Conservation (phyloP, 2,888 invertebrate species). For the Agonopterix subpropinquella region DNA sequence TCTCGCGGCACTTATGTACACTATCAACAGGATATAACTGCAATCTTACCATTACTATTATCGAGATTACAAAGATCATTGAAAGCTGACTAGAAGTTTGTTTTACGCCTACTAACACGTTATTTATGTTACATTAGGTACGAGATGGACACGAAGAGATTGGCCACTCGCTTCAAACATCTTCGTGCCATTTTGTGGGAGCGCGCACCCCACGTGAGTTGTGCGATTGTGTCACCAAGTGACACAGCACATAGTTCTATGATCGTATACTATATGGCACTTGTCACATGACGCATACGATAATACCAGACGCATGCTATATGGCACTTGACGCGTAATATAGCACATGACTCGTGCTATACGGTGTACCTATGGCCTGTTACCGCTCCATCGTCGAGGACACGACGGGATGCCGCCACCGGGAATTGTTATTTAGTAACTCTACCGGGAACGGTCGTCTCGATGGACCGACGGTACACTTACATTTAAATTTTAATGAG, state of each 20-base stretch:
- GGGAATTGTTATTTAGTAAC: no score
- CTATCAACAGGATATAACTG: slow-evolving; percentile 58
- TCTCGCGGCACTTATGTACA: slow-evolving; percentile 34
- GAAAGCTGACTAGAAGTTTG: slow-evolving; percentile 72
- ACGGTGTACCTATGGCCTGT: no score
- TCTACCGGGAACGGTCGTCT: slow-evolving; percentile 22
- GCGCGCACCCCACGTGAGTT: slow-evolving; percentile 18
- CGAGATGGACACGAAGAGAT: slow-evolving; percentile 8
- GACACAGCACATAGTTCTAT: no score
- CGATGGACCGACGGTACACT: slow-evolving; percentile 45
- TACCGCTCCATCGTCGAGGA: neutral
- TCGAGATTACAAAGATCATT: slow-evolving; percentile 66
- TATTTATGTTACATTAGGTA: slow-evolving; percentile 20
- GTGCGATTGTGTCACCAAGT: slow-evolving; percentile 32
- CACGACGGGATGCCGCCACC: no score
- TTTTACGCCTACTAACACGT: slow-evolving; percentile 60
- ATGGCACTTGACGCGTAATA: no score
- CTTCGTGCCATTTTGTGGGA: no score
- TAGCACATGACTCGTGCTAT: no score
- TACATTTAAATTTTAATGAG: slow-evolving; percentile 46
- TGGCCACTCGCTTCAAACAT: slow-evolving; percentile 3
- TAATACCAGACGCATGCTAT: no score
- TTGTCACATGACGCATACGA: no score
- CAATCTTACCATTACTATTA: slow-evolving; percentile 57
- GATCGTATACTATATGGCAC: no score